These are phyloP conservation scores for Hippocampus comes DNA, from an alignment of 2,113 vertebrate genomes.

Conservation along the genomic window DNA sequence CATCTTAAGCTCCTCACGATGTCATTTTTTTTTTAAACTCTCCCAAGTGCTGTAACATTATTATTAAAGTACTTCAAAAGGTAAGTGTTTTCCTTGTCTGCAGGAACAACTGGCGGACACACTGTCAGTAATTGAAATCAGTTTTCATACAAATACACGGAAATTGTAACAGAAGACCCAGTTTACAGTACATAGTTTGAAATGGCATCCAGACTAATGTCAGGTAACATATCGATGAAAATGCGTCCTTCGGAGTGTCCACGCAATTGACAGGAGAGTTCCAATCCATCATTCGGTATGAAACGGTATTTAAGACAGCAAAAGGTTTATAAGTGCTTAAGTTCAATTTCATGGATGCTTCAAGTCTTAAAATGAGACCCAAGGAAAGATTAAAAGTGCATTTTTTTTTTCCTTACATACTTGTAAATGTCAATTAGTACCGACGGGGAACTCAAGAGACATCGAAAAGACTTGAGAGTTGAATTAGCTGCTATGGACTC, in stretches of 20 bases:
- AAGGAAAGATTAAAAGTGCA: slow-evolving; percentile 73
- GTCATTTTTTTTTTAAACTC: slow-evolving; percentile 17
- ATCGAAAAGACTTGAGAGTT: slow-evolving; percentile 26
- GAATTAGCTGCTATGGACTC: slow-evolving; percentile 24
- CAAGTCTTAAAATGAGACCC: slow-evolving; percentile 60
- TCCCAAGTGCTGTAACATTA: slow-evolving; percentile 40
- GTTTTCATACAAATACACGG: slow-evolving; percentile 10
- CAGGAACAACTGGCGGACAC: neutral
- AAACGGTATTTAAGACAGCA: slow-evolving; percentile 52
- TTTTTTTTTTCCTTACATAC: slow-evolving; percentile 48
- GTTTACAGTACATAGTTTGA: slow-evolving; percentile 61
- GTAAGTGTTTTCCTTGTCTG: slow-evolving; percentile 19
- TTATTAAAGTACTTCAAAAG: slow-evolving; percentile 16
- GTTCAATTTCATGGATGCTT: slow-evolving; percentile 61
- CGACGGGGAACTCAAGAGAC: slow-evolving; percentile 21
- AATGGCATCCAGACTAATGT: slow-evolving; percentile 39
- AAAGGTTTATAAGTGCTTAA: slow-evolving; percentile 68
- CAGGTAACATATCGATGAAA: slow-evolving; percentile 1
- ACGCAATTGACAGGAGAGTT: slow-evolving; percentile 22
- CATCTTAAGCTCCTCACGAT: slow-evolving; percentile 17
- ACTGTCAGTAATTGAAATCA: slow-evolving; percentile 43
- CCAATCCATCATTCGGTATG: slow-evolving; percentile 44
- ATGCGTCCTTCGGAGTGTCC: slow-evolving; percentile 22
- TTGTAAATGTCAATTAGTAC: slow-evolving; percentile 45
- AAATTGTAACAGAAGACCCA: slow-evolving; percentile 57